Evolutionary conservation across 2,113 vertebrate genomes (phyloP), one percentile per base, ranked within the genome.

Genomic region (Chionodraco myersi): DNA sequence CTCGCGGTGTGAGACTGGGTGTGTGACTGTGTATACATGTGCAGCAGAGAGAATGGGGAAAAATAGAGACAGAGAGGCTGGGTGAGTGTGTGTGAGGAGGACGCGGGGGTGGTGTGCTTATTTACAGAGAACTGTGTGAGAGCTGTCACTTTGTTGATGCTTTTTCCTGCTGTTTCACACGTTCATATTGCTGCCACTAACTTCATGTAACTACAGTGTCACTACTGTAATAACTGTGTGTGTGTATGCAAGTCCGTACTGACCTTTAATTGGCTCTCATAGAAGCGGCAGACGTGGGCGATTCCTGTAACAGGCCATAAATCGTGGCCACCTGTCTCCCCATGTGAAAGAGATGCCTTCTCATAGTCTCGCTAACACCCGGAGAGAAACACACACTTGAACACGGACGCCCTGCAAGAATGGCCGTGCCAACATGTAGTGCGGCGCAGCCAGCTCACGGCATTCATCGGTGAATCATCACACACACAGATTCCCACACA

Each of bases 281-380:
- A 6, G 57, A 3, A 77, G 79, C 48, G 61, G 71, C 67, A 82
- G 54, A 77, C 45, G 47, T 65, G 66, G 81, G 72, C 53, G 74
- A 92, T 92, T 94, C 92, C 89, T 88, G 89, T 91, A 87, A 92
- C 67, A 77, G 77, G 76, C 77, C 16, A 61, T 91, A 88, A 86
- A 91, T 93, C 83, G 87, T 18, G 34, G 44, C 78, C 89, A 89
- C 85, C 82, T 91, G 86, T 91, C 86, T 71, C 16, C 61, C 44
- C 23, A 5, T 23, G 68, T 72, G 76, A 71, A 80, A 80, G 77
- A 74, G 74, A 82, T 30, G 75, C 77, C 75, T 78, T 83, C 75
- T 82, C 75, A 80, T 45, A 13, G 58, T 70, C 51, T 45, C 14
- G 53, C 59, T 18, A 85, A 88, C 82, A 77, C 78, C 72, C 45